A percentile compares a stretch with the other conserved stretches of the same genome.
phyloP scores from a whole-genome alignment of 2,888 invertebrate genomes.

The Chloroclystis v-ata region DNA sequence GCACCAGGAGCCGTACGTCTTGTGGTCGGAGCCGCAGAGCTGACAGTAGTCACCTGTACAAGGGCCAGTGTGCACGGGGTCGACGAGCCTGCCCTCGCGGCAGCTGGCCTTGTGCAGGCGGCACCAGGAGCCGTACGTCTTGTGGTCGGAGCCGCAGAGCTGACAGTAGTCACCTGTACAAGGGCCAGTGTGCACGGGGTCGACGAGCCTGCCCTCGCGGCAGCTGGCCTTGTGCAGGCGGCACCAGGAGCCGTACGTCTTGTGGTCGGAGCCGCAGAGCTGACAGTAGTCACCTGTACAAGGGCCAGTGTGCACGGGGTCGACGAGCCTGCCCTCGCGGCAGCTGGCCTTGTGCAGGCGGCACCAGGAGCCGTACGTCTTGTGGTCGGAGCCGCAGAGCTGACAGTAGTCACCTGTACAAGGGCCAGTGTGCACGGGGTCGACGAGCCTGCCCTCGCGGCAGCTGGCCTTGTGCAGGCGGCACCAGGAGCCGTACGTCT shows the following conservation, averaged over 20 bases:
- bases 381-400: conserved; percentile 85
- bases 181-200: no score
- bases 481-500: conserved; percentile 88
- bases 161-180: no score
- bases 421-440: background rate
- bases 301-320: background rate
- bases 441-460: background rate
- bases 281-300: conserved; percentile 41
- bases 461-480: conserved; percentile 84
- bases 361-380: conserved; percentile 88
- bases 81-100: no score
- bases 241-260: conserved; percentile 88
- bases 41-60: no score
- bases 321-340: background rate
- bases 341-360: conserved; percentile 84
- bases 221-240: conserved; percentile 85
- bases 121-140: no score
- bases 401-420: conserved; percentile 41
- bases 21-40: no score
- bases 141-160: no score
- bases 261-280: conserved; percentile 85
- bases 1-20: no score
- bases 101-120: no score
- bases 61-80: no score
- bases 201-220: background rate